These are phyloP conservation scores for Tychaedon coryphoeus DNA, from an alignment of 2,113 vertebrate species.

Conservation along the genomic window DNA sequence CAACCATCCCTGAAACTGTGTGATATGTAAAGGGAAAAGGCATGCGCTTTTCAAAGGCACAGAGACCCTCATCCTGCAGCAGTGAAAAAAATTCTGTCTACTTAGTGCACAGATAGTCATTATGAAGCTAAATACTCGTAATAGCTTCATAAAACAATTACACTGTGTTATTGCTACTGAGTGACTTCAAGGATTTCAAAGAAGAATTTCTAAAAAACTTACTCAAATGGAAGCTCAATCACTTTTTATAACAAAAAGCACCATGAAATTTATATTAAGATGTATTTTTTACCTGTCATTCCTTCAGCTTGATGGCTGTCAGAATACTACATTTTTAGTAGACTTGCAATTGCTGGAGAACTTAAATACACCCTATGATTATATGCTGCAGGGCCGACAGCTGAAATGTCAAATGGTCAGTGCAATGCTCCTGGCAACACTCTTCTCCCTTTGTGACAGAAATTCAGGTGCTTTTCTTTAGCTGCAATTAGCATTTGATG, in stretches of 20 bases:
- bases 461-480: slow-evolving; percentile 46
- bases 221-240: slow-evolving; percentile 3
- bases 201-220: neutral
- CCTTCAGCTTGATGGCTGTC: slow-evolving; percentile 44
- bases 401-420: slow-evolving; percentile 23
- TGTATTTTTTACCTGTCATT: slow-evolving; percentile 56
- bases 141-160: slow-evolving; percentile 25
- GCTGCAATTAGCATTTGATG: slow-evolving; percentile 50
- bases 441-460: slow-evolving; percentile 29
- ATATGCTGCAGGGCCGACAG: slow-evolving; percentile 14
- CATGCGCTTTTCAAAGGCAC: neutral
- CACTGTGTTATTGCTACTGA: neutral
- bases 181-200: neutral
- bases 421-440: neutral
- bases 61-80: neutral
- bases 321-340: slow-evolving; percentile 47
- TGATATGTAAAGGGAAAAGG: neutral
- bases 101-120: neutral
- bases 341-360: slow-evolving; percentile 53
- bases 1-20: neutral
- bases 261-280: slow-evolving; percentile 21
- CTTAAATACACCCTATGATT: slow-evolving; percentile 55
- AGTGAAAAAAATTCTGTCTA: neutral
- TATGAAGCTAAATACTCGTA: slow-evolving; percentile 4
- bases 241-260: slow-evolving; percentile 35